These are phyloP conservation scores for Torymus texanus DNA, from an alignment of 2,888 invertebrate species.

Conservation along the genomic window DNA sequence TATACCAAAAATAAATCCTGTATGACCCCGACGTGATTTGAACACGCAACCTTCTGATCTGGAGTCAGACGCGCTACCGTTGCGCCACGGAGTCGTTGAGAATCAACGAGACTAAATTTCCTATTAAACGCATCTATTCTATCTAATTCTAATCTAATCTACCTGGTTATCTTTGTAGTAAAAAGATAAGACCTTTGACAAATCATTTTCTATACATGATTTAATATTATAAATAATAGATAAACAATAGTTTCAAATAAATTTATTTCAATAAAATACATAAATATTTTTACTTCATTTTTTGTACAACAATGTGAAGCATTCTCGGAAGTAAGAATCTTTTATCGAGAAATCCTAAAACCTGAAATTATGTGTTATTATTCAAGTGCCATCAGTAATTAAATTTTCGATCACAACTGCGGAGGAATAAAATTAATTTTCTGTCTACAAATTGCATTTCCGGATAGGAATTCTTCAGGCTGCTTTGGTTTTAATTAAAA, in stretches of 20 bases:
- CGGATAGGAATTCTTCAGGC: background rate
- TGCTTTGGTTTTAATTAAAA: constrained; percentile 29
- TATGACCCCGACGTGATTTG: constrained; percentile 97
- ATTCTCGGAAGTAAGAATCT: background rate
- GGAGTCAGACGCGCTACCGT: constrained; percentile 99
- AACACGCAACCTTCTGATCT: constrained; percentile 99
- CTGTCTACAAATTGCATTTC: constrained; percentile 5
- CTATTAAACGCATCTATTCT: too few relatives aligned
- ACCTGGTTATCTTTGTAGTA: background rate
- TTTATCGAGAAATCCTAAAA: background rate
- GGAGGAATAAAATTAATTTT: constrained; percentile 11
- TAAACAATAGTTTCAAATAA: too few relatives aligned
- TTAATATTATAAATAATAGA: too few relatives aligned
- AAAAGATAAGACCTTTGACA: too few relatives aligned
- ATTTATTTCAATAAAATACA: too few relatives aligned
- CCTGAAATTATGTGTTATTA: background rate
- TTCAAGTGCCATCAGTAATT: background rate
- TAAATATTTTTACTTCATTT: too few relatives aligned
- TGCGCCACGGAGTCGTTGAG: constrained; percentile 91
- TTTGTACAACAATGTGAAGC: too few relatives aligned
- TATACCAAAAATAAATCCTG: background rate
- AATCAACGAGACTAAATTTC: background rate
- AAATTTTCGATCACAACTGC: background rate
- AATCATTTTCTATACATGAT: too few relatives aligned
- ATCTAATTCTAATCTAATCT: background rate